A percentile compares a stretch with the other conserved stretches of the same genome.
Evolutionary conservation across 2,888 invertebrate genomes (phyloP).

Genomic region (Papilio protenor): DNA sequence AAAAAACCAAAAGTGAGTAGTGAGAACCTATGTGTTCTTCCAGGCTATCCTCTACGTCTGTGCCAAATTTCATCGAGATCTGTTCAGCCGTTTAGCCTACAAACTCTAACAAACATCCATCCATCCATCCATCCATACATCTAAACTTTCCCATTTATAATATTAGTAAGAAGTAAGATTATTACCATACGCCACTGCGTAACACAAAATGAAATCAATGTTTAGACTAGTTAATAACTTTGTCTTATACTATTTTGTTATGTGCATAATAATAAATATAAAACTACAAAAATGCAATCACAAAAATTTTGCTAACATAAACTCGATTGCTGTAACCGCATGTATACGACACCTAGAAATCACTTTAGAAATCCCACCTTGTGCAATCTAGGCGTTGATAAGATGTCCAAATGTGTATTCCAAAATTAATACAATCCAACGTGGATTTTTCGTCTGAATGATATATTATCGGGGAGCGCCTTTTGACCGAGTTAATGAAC

Average conservation of each 20-base stretch:
- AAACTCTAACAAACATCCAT: too few relatives aligned
- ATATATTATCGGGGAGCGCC: constrained; percentile 45
- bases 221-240: too few relatives aligned
- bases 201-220: too few relatives aligned
- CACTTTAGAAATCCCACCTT: constrained; percentile 34
- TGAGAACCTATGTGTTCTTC: too few relatives aligned
- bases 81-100: too few relatives aligned
- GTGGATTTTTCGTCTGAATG: constrained; percentile 16
- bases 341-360: neutral
- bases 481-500: constrained; percentile 49
- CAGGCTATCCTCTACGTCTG: too few relatives aligned
- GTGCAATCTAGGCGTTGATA: constrained; percentile 14
- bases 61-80: too few relatives aligned
- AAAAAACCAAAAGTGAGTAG: too few relatives aligned
- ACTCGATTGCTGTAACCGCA: neutral
- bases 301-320: neutral
- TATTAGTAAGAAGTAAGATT: too few relatives aligned
- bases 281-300: neutral
- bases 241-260: neutral
- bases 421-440: constrained; percentile 12
- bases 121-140: too few relatives aligned
- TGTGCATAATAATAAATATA: neutral
- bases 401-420: constrained; percentile 17
- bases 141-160: too few relatives aligned
- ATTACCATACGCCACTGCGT: too few relatives aligned